Conservation (phyloP, 1,140 invertebrate genomes). For the Rhopalosiphum padi region DNA sequence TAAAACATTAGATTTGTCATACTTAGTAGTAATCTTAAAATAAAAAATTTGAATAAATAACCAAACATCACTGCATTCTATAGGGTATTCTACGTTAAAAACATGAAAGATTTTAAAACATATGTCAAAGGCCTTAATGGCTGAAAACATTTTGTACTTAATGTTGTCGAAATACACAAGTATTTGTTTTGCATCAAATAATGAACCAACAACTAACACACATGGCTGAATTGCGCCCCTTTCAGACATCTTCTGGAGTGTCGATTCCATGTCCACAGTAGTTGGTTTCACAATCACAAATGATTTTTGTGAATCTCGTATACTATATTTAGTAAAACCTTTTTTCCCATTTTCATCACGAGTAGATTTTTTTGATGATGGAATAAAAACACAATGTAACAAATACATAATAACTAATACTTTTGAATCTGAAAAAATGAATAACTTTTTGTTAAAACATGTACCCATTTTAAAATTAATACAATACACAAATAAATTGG, state of each 20-base stretch:
- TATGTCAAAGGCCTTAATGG: background rate
- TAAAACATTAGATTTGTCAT: background rate
- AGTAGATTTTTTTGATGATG: background rate
- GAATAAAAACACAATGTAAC: background rate
- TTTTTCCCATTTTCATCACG: background rate
- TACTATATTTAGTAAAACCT: background rate
- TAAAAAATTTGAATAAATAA: background rate
- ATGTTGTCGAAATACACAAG: background rate
- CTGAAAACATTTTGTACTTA: background rate
- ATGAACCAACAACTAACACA: background rate
- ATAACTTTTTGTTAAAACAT: no score
- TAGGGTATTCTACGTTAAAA: background rate
- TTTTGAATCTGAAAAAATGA: no score
- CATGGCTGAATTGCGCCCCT: background rate
- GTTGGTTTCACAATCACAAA: background rate
- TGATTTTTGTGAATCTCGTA: background rate
- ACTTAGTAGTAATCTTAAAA: background rate
- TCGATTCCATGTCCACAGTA: background rate
- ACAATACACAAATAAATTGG: no score
- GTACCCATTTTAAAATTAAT: no score
- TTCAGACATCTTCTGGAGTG: background rate
- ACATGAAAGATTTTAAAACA: no score
- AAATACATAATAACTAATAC: background rate
- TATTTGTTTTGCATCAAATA: background rate
- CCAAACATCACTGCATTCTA: background rate